Base-by-base conservation (phyloP, 1,140 invertebrate genomes). In the Trichonephila inaurata region DNA sequence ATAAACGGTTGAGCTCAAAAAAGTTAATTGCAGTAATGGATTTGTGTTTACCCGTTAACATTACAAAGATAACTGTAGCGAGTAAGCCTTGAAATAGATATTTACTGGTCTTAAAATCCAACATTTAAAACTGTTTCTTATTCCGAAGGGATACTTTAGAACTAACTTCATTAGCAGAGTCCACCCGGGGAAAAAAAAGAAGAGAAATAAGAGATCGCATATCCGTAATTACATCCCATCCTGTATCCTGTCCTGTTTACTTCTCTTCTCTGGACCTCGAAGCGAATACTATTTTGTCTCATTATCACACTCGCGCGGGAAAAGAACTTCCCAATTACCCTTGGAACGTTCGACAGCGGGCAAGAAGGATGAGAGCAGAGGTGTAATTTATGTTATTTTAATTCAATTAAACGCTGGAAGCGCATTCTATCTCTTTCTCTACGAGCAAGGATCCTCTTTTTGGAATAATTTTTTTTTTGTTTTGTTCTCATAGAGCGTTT, bases 301-400 rank as follows among this genome's bases (percentile, higher is more conserved):
- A 58, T 85, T 60, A 51, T 58, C 21, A 44, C 21, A 8, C 18
- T 51, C 44, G 51, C 82, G 4, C 44, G n/a, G 85, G 19, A 64
- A 87, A 83, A 83, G 61, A 64, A 87, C 85, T 87, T 87, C 85
- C 85, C 85, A 87, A 87, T 87, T 87, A 87, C 85, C 85, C 61
- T 64, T 87, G 16, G 40, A 61, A 40, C 85, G 16, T 19, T 62
- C 85, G 18, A 51, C 51, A 51, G 51, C n/a, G 10, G n/a, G 66
- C n/a, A 51, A 85, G 40, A 60, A 51, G 51, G 44, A 58, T 85
- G 82, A 40, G 51, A 85, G 58, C 16, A 18, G 40, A 24, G 60
- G 21, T 19, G 60, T 58, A n/a, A 64, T 61, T 62, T 87, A 64
- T 64, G 62, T 64, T 87, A 64, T 87, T 87, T 87, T 87, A 87